Conservation (phyloP, 2,888 invertebrate species). For the Sclerodermus sp. region DNA sequence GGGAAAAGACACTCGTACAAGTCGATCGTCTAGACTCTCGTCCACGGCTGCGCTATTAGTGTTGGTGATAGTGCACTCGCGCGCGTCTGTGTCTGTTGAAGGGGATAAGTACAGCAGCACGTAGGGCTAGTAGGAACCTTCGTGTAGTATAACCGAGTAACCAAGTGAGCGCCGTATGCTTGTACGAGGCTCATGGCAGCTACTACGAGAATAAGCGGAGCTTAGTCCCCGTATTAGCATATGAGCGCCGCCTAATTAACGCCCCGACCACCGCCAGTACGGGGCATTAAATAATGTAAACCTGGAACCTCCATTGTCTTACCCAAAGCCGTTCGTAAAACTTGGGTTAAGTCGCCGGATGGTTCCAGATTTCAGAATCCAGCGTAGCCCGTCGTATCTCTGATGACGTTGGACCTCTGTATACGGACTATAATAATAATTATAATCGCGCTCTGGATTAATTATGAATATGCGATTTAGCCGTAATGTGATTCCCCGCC, state of each 20-base stretch:
- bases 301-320: conserved; percentile 48
- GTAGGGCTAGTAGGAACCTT: conserved; percentile 21
- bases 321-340: conserved; percentile 53
- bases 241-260: conserved; percentile 56
- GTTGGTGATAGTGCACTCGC: background rate
- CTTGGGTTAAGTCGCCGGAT: conserved; percentile 41
- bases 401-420: too few species aligned
- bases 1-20: background rate
- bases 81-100: conserved; percentile 13
- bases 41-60: background rate
- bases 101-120: conserved; percentile 17
- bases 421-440: too few species aligned
- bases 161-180: conserved; percentile 42
- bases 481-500: too few species aligned
- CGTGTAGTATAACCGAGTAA: conserved; percentile 34
- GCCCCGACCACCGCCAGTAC: conserved; percentile 36
- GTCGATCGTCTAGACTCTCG: background rate
- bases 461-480: too few species aligned
- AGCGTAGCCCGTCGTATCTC: background rate
- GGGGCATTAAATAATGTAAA: conserved; percentile 45
- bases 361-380: conserved; percentile 21
- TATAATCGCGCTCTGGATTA: too few species aligned
- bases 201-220: conserved; percentile 52
- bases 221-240: conserved; percentile 56
- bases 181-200: conserved; percentile 50